phyloP scores from a whole-genome alignment of 2,888 invertebrate species.

The Scaptomyza cyrtandrae region DNA sequence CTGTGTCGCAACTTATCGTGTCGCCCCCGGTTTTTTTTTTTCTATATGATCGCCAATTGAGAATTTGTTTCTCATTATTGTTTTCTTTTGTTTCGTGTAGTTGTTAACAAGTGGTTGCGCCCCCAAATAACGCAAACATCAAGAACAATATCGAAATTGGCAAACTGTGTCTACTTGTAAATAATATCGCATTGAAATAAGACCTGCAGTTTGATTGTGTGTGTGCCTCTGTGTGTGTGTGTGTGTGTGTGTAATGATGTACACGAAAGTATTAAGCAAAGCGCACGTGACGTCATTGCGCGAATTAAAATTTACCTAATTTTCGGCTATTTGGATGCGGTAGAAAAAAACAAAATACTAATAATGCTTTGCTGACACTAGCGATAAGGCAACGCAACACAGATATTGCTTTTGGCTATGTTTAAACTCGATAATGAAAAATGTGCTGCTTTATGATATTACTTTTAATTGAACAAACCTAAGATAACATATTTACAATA shows the following conservation, averaged over 20 bases:
- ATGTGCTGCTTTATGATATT: not conserved
- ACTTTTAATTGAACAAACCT: not conserved
- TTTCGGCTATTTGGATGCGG: not conserved
- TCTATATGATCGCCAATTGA: conserved; percentile 2
- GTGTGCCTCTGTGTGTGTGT: conserved; percentile 12
- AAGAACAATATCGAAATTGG: conserved; percentile 9
- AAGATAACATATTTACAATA: conserved; percentile 1
- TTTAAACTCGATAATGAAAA: not conserved
- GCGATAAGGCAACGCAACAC: not conserved
- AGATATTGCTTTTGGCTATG: not conserved
- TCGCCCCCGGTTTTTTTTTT: not conserved
- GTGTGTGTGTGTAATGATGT: not conserved
- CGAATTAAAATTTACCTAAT: conserved; percentile 6
- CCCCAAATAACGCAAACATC: conserved; percentile 10
- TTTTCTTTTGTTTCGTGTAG: conserved; percentile 1
- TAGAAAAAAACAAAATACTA: not conserved
- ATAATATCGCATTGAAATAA: conserved; percentile 6
- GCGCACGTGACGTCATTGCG: conserved; percentile 52
- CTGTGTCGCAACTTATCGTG: conserved; percentile 24
- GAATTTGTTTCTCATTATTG: conserved; percentile 1
- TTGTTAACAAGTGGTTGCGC: conserved; percentile 41
- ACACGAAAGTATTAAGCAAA: conserved; percentile 21
- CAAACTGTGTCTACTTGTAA: conserved; percentile 22
- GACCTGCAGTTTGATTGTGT: conserved; percentile 2
- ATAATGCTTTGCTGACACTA: not conserved